Evolutionary conservation across 2,888 invertebrate genomes (phyloP), one percentile per base, ranked within the genome.

Genomic region (Sphaerophoria taeniata): DNA sequence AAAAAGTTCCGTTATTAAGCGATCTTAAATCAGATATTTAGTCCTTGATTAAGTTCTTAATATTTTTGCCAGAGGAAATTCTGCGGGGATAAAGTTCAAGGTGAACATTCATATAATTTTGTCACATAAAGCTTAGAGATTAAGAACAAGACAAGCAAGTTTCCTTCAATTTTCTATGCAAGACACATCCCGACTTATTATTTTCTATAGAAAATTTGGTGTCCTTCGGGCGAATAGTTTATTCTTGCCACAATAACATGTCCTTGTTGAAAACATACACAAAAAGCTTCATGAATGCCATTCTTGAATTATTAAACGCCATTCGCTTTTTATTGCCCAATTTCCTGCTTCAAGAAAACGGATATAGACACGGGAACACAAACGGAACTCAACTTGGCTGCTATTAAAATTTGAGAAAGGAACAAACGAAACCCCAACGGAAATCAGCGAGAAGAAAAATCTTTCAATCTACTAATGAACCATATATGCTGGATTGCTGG

Each of bases 391-490:
- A 49, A 65, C 51, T 51, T 49, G 65, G 65, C 51, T 16, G 63
- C 63, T 65, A 51, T 65, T 34, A 47, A 36, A 36, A 58, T 58
- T 16, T 9, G 49, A 16, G 7, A 16, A 6, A 16, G 4, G 16
- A 2, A 16, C 16, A 4, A 60, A 24, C 43, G 39, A 60, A 60
- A 43, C 60, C 14, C 39, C 16, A 69, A 61, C 39, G 34, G 33
- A 65, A 55, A 74, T 43, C 51, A 45, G 24, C 24, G 24, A 51
- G 33, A 43, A 34, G 53, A 70, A 71, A 70, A 70, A 24, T 55
- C 74, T 61, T 74, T 55, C 74, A 74, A 74, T 74, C 55, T 61
- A 63, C 79, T 80, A 74, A 80, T 80, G 74, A 80, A 80, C 79
- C 67, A 47, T 74, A 47, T 61, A 39, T 24, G 24, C 24, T 24